phyloP scores from a whole-genome alignment of 2,797 vertebrate species.

The Decapterus maruadsi region DNA sequence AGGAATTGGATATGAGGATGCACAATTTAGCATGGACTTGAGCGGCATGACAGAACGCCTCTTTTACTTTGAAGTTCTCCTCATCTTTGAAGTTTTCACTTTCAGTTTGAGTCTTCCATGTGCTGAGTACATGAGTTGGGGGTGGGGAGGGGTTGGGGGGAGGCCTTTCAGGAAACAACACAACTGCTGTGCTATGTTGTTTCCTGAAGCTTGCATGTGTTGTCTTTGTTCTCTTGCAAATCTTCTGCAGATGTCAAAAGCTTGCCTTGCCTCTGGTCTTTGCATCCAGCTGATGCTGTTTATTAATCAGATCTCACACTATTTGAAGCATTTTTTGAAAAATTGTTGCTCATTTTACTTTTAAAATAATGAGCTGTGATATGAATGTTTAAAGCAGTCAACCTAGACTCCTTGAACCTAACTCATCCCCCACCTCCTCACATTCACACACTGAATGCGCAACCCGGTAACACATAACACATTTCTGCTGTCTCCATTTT shows the following conservation, averaged over 20 bases:
- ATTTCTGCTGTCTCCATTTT: no score
- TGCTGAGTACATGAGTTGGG: slow-evolving; percentile 15
- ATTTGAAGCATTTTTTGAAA: background rate
- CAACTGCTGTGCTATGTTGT: background rate
- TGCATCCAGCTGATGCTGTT: slow-evolving; percentile 7
- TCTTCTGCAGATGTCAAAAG: slow-evolving; percentile 14
- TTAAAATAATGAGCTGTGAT: no score
- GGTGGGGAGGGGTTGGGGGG: no score
- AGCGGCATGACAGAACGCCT: background rate
- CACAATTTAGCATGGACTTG: slow-evolving; percentile 8
- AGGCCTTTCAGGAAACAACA: no score
- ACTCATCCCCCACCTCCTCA: no score
- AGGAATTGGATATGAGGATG: background rate
- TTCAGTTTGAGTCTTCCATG: slow-evolving; percentile 3
- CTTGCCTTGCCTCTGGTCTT: slow-evolving; percentile 1
- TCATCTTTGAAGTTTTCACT: slow-evolving; percentile 46
- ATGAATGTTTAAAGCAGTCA: no score
- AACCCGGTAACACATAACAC: no score
- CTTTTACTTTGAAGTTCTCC: slow-evolving; percentile 25
- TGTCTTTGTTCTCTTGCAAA: slow-evolving; percentile 34
- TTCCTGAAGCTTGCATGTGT: slow-evolving; percentile 14
- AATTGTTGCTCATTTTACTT: no score
- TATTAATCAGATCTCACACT: slow-evolving; percentile 1
- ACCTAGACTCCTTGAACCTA: no score
- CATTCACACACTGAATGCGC: no score